Base-by-base conservation (phyloP, 2,113 vertebrate genomes). In the Castor canadensis region DNA sequence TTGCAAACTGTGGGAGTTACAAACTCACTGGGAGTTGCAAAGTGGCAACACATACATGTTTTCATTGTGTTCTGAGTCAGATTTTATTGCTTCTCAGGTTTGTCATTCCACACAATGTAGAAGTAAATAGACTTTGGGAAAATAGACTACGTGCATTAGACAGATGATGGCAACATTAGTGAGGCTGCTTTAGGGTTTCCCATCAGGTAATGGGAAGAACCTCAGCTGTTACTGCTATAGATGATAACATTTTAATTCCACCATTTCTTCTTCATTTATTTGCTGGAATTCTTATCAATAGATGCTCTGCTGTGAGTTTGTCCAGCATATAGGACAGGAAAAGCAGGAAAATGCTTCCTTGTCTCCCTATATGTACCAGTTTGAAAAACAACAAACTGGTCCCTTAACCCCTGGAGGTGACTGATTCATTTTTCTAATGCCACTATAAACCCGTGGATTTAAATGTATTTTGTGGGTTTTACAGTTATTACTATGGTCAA, bases 81-180 rank as follows among this genome's bases (percentile, higher is more conserved):
- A 80, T 76, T 58, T 49, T 94, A 80, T 67, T 75, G 86, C 91
- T 87, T 69, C 71, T 76, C 92, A 87, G 52, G 81, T 92, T 96
- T 84, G 49, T 89, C 75, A 83, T 89, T 75, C 49, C 24, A 60
- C 67, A 77, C n/a, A 35, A 15, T 32, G 49, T 75, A 38, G 66
- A 66, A 77, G 69, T 92, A 93, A 85, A 81, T 64, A 58, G 84
- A 49, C 80, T 82, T 93, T 60, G 81, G 77, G 75, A 45, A 56
- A 86, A 67, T 69, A 49, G n/a, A 35, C 32, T 47, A 38, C 9
- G 17, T 47, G n/a, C 30, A 35, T 62, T 89, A 87, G 75, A 54
- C 49, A 45, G 94, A 77, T 80, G 84, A 88, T 38, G 43, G 83
- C 54, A 11, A 8, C 9, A 0, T 26, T 47, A 85, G 67, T 56